Evolutionary conservation across 2,888 invertebrate genomes (phyloP).

Genomic region (Zonitis immaculata): DNA sequence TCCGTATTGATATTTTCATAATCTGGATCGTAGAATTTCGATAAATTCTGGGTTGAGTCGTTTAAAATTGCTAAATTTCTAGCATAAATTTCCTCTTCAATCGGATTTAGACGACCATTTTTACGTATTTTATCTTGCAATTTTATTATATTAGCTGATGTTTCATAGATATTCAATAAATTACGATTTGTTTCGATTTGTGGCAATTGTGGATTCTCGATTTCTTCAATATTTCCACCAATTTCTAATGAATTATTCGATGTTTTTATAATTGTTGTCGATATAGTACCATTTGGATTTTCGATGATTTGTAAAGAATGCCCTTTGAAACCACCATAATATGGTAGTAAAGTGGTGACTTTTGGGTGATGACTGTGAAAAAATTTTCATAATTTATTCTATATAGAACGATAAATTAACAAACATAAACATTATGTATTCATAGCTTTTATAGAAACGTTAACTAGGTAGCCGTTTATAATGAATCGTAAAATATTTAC

Average conservation of each 20-base stretch:
- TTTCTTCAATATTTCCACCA: too few relatives aligned
- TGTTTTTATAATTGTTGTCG: conserved; percentile 45
- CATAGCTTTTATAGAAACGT: conserved; percentile 9
- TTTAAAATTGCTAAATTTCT: conserved; percentile 51
- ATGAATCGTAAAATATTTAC: conserved; percentile 12
- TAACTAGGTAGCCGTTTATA: conserved; percentile 13
- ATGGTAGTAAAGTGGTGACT: conserved; percentile 53
- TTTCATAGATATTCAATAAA: conserved; percentile 54
- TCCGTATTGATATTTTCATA: conserved; percentile 33
- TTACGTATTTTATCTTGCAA: conserved; percentile 59
- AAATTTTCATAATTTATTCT: too few relatives aligned
- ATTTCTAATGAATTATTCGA: too few relatives aligned
- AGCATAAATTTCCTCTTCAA: conserved; percentile 56
- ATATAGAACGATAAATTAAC: too few relatives aligned
- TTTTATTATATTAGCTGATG: conserved; percentile 56
- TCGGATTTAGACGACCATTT: conserved; percentile 53
- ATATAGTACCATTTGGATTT: conserved; percentile 50
- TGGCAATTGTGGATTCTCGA: conserved; percentile 43
- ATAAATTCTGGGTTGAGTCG: conserved; percentile 39
- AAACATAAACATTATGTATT: conserved; percentile 13
- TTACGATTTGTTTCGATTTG: conserved; percentile 30
- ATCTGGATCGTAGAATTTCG: conserved; percentile 37
- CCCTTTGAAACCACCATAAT: conserved; percentile 69
- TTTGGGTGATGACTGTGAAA: conserved; percentile 25
- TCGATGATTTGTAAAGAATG: conserved; percentile 60